phyloP scores from a whole-genome alignment of 1,140 invertebrate genomes.

The Triops longicaudatus region DNA sequence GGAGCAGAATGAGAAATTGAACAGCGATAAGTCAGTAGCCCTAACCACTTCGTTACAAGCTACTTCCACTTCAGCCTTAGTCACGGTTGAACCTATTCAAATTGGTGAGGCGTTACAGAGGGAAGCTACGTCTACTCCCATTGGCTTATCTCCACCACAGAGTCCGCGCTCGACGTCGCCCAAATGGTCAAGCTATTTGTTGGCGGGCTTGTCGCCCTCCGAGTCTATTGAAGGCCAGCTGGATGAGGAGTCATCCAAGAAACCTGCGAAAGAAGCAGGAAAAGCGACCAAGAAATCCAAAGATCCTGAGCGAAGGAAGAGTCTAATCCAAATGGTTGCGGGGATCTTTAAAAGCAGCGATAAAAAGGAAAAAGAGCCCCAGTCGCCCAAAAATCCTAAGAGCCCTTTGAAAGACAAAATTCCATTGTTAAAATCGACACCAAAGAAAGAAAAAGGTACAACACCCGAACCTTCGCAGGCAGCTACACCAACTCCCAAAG shows the following conservation, averaged over 20 bases:
- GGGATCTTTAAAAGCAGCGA: constrained; percentile 52
- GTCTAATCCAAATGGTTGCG: constrained; percentile 72
- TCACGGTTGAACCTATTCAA: neutral
- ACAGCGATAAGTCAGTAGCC: neutral
- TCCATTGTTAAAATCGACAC: constrained; percentile 20
- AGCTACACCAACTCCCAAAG: neutral
- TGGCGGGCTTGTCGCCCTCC: constrained; percentile 36
- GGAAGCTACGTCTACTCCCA: constrained; percentile 7
- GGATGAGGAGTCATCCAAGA: constrained; percentile 26
- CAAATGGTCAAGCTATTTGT: constrained; percentile 23
- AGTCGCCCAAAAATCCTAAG: constrained; percentile 33
- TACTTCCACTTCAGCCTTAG: neutral
- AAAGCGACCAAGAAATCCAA: constrained; percentile 34
- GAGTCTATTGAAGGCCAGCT: constrained; percentile 35
- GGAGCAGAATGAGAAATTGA: neutral
- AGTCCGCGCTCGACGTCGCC: constrained; percentile 12
- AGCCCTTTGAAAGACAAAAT: constrained; percentile 23
- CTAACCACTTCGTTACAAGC: neutral
- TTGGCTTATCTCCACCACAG: constrained; percentile 16
- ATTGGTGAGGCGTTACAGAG: neutral
- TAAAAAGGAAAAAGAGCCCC: constrained; percentile 45
- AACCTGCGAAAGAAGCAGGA: neutral
- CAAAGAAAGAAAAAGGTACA: neutral
- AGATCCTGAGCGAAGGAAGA: constrained; percentile 63
- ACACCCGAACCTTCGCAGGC: neutral